Evolutionary conservation across 2,888 invertebrate genomes (phyloP).

Genomic region (Diadegma fenestrale): DNA sequence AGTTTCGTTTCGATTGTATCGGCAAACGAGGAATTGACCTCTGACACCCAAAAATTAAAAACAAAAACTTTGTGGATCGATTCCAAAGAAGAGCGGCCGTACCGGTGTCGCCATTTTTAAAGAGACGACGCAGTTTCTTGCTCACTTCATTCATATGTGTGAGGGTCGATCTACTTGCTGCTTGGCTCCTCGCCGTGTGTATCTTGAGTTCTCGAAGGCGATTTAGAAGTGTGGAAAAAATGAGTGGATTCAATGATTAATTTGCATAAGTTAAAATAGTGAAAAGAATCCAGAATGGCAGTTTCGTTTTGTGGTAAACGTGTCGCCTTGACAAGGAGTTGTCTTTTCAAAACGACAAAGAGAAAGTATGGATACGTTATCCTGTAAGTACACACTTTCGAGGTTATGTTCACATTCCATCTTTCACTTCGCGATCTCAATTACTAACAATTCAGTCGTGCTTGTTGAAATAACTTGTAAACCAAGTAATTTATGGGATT

Average conservation of each 20-base stretch:
- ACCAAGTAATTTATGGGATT: not conserved
- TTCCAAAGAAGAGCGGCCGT: too few species aligned
- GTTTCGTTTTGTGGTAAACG: constrained; percentile 82
- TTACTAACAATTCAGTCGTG: constrained; percentile 12
- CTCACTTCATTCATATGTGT: not conserved
- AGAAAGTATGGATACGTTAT: constrained; percentile 89
- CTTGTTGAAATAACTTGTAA: not conserved
- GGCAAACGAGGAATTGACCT: not conserved
- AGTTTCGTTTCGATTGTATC: not conserved
- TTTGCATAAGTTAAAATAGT: not conserved
- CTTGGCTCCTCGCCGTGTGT: not conserved
- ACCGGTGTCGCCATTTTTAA: constrained; percentile 59
- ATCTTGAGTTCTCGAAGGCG: not conserved
- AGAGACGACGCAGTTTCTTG: constrained; percentile 17
- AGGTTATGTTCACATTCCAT: constrained; percentile 72
- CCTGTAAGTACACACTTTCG: constrained; percentile 87
- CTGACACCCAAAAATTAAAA: not conserved
- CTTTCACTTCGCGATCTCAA: constrained; percentile 17
- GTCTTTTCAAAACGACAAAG: constrained; percentile 79
- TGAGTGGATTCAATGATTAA: constrained; percentile 40
- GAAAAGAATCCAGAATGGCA: constrained; percentile 78
- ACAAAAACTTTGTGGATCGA: not conserved
- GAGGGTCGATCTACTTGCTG: constrained; percentile 2
- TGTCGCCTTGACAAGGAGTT: constrained; percentile 77
- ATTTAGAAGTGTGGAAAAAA: constrained; percentile 22